Evolutionary conservation across 2,888 invertebrate genomes (phyloP).

Genomic region (Cantharis rustica): DNA sequence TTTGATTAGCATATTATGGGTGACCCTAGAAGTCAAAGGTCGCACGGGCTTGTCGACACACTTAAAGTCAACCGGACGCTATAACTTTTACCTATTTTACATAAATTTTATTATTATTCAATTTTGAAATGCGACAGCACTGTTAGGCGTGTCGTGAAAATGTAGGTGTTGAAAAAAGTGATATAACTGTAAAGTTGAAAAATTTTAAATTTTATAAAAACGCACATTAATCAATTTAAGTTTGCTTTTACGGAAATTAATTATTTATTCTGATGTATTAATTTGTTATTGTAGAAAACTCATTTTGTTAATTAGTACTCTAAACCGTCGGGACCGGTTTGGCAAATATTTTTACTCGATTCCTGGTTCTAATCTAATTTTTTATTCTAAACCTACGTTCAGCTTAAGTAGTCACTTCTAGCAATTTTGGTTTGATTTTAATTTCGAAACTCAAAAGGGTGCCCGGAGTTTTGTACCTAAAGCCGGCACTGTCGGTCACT

Average conservation of each 20-base stretch:
- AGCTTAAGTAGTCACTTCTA: too few relatives aligned
- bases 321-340: background rate
- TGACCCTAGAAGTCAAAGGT: constrained; percentile 35
- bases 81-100: constrained; percentile 31
- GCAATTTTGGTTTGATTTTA: too few relatives aligned
- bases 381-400: background rate
- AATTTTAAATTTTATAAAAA: background rate
- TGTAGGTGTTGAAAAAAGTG: constrained; percentile 7
- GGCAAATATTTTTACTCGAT: background rate
- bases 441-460: background rate
- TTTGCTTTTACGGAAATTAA: background rate
- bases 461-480: background rate
- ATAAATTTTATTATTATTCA: constrained; percentile 27
- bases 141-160: constrained; percentile 6
- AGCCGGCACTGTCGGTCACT: background rate
- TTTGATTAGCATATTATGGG: constrained; percentile 22
- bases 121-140: constrained; percentile 9
- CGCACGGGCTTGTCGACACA: constrained; percentile 27
- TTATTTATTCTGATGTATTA: background rate
- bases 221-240: background rate
- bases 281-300: background rate
- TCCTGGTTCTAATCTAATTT: background rate
- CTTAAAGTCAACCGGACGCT: constrained; percentile 24
- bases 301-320: background rate
- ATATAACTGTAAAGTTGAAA: background rate